Percentiles rank a stretch among this genome's conserved stretches.
phyloP scores from a whole-genome alignment of 2,113 vertebrate genomes.

The Heptranchias perlo region DNA sequence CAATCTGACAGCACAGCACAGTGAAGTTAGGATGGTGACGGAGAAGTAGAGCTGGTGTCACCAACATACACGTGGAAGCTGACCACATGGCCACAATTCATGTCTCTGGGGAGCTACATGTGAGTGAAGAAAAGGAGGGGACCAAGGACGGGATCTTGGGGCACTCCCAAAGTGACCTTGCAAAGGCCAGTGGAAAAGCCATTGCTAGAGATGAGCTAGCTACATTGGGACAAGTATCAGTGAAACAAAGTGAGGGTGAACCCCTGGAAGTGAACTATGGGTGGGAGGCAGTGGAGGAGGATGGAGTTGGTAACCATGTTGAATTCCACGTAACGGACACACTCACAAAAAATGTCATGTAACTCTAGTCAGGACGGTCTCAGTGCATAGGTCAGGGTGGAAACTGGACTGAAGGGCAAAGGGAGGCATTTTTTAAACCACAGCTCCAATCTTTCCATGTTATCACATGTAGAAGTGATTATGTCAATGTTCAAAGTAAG shows the following conservation, averaged over 20 bases:
- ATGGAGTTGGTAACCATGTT: neutral
- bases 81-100: neutral
- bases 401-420: neutral
- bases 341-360: neutral
- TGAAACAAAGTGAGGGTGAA: neutral
- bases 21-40: neutral
- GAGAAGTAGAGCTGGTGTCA: no score
- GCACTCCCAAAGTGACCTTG: neutral
- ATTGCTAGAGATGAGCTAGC: neutral
- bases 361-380: neutral
- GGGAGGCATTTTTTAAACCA: neutral
- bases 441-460: neutral
- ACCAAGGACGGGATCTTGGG: no score
- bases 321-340: neutral
- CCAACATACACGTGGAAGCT: neutral
- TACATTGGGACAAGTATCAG: neutral
- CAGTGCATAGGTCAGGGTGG: no score
- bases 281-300: neutral
- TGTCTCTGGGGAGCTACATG: neutral
- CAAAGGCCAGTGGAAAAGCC: neutral
- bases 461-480: neutral
- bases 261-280: neutral
- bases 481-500: neutral
- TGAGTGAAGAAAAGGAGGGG: neutral
- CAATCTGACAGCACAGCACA: neutral